Base-by-base conservation (phyloP, 1,140 invertebrate species). In the Apis cerana region DNA sequence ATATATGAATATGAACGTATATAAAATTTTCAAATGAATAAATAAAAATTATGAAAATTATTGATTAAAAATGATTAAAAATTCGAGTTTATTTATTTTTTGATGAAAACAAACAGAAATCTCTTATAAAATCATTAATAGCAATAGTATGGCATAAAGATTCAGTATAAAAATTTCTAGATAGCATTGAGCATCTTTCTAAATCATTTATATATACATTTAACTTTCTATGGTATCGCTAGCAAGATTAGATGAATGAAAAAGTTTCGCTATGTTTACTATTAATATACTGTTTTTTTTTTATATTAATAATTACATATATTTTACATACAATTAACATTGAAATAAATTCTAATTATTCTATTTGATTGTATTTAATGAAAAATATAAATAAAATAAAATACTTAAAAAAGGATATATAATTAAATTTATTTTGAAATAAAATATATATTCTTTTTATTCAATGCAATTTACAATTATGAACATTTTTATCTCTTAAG, bases 211-310 rank as follows among this genome's bases (percentile, higher is more conserved):
- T 54, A 67, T 12, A 21, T 54, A 67, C 15, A 21, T 56, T 67
- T 15, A 67, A 76, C 62, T 76, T 65, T 43, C 50, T n/a, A 27
- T 43, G 27, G 23, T 56, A 67, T 67, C 13, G 13, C 27, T 67
- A 10, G 12, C 9, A 8, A 48, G 17, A 69, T 78, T 59, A 77
- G 11, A 78, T 78, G 33, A 78, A 69, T 69, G 75, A 78, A 69
- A 48, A 78, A 69, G 5, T 78, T 69, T 23, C 7, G 9, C 15
- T 17, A 21, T 27, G 1, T 0, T 50, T 50, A 9, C 5, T n/a
- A 64, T 43, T 43, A 43, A 43, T 43, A 43, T 43, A 43, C 27
- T 56, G 23, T 71, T 58, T 70, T 70, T 54, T 48, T 43, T 3
- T 19, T 54, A 50, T 52, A 5, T 68, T 54, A 7, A 23, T 48